Base-by-base conservation (phyloP, 2,113 vertebrate genomes). In the Centropus unirufus region DNA sequence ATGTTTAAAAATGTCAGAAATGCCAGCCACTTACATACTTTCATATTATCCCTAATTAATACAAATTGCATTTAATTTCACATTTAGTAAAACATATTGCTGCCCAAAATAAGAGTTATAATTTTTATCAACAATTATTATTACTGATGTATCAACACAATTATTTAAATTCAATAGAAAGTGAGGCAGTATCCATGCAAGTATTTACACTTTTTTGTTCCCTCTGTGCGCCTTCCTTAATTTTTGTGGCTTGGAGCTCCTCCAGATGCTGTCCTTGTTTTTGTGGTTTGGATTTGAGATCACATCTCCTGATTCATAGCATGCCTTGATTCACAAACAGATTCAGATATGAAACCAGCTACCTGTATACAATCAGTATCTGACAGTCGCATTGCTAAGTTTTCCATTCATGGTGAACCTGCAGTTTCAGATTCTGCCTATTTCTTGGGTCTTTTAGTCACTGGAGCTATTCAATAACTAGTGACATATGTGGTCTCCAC, bases 241-340 rank as follows among this genome's bases (percentile, higher is more conserved):
- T 98, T 98, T 98, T 98, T 99, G 98, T 98, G 99, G 98, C 96
- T 99, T 99, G 98, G 98, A 98, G 81, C 70, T 90, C 88, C 97
- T 98, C 98, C 98, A 99, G 97, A 95, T 96, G 82, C 95, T 96
- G 86, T 91, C 94, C 96, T 97, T 97, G 80, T 95, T 92, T 97
- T 97, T 98, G 98, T 98, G 98, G 98, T 98, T 98, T 98, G 98
- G 97, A 97, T 97, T 83, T 96, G 97, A 98, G 98, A 98, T 98
- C 98, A 97, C 97, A 95, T 98, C 97, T 98, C 97, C 86, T 97
- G 97, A 98, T 97, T 98, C 97, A 97, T 54, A 96, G 92, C 96
- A 97, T 96, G 97, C 96, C 75, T 97, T 98, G 98, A 99, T 78
- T 99, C 98, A 99, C 98, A 99, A 98, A 98, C 97, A 97, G 98